Base-by-base conservation (phyloP, 2,113 vertebrate genomes). In the Rhizomys pruinosus region DNA sequence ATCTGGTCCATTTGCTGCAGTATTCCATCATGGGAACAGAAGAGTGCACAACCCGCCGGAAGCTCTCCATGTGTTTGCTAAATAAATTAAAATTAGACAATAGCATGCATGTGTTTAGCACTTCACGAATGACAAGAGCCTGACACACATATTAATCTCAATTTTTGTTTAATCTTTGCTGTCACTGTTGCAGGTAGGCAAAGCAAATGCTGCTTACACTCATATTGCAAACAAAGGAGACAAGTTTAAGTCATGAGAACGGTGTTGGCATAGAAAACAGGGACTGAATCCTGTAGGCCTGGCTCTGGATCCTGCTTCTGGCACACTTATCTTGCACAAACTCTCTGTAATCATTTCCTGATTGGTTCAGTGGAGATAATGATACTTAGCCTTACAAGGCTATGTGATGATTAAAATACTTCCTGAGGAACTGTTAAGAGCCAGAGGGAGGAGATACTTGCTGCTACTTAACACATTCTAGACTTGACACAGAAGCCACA, bases 161-260 rank as follows among this genome's bases (percentile, higher is more conserved):
- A 19, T 89, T 90, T 92, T 92, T 86, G 52, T 42, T 96, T 84
- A 55, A 25, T 74, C 76, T 94, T 96, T 25, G 84, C 10, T 72
- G 57, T 69, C 37, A 81, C 29, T 11, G 52, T 84, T 94, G 55
- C 9, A 61, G 63, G 47, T 19, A 73, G 47, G 89, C 22, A 89
- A 91, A 86, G 61, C 37, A 72, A 8, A 12, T n/a, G 39, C 64
- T 74, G 22, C 42, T n/a, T 72, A 59, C 13, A 52, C 39, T 81
- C 69, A 84, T 88, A 93, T 87, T 87, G 15, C 44, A 82, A 81
- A 66, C 74, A 79, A 91, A 39, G 66, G 63, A 84, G 71, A 89
- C 1, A 84, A 34, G 5, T 74, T n/a, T 78, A 79, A 74, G 25
- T 39, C 88, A 63, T 25, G 37, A 90, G 73, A 69, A 55, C 2